phyloP scores from a whole-genome alignment of 2,888 invertebrate genomes.

The Lasioglossum pauxillum region DNA sequence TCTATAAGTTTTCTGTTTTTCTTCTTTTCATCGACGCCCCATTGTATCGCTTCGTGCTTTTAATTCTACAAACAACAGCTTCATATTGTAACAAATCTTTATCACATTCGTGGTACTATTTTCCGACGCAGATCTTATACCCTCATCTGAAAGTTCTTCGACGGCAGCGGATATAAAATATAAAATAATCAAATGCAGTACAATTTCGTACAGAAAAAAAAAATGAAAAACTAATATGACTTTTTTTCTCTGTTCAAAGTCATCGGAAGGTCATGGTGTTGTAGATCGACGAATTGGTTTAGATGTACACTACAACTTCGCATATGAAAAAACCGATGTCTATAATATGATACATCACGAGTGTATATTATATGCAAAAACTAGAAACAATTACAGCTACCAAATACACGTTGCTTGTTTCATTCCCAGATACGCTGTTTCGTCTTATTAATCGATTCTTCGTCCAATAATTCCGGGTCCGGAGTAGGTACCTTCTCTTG shows the following conservation, averaged over 20 bases:
- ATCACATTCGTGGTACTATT: neutral
- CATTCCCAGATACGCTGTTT: neutral
- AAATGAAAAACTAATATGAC: neutral
- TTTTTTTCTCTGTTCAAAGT: neutral
- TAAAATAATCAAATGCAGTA: neutral
- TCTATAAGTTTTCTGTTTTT: neutral
- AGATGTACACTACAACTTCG: neutral
- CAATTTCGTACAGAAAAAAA: neutral
- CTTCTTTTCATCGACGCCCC: neutral
- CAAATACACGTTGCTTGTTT: neutral
- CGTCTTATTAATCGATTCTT: neutral
- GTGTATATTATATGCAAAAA: neutral
- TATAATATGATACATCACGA: neutral
- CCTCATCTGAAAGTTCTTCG: neutral
- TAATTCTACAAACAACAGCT: neutral
- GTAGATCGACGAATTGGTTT: neutral
- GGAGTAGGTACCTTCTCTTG: neutral
- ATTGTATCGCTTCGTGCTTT: neutral
- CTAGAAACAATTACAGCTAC: constrained; percentile 6
- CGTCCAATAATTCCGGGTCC: neutral
- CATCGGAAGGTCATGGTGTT: neutral
- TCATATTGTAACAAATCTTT: neutral
- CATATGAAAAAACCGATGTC: neutral
- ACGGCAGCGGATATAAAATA: neutral
- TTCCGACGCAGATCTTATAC: neutral